Base-by-base conservation (phyloP, 2,888 invertebrate species). In the Lapara coniferarum region DNA sequence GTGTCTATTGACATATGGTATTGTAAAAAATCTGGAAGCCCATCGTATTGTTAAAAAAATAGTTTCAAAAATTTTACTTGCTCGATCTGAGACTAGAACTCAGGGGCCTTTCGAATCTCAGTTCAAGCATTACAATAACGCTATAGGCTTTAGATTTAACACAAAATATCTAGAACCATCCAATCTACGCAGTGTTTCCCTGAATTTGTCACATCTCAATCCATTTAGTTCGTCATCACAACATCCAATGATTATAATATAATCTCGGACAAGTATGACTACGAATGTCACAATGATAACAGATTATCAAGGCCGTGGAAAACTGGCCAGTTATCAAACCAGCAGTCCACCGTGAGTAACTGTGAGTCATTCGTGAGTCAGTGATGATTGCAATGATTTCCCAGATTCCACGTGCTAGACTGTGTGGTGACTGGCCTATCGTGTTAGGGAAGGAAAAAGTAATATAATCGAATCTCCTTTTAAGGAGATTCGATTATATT, bases 351-450 rank as follows among this genome's bases (percentile, higher is more conserved):
- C 75, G 73, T 72, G 73, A 37, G 37, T 37, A 37, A 37, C 37
- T 73, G 74, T 87, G 86, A 87, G 82, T 87, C 82, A 88, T 73
- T 67, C 66, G 58, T 87, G 85, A 85, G 72, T 88, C 88, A 58
- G 14, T n/a, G 66, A 70, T 79, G 76, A 68, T 70, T 67, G 53
- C 53, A 51, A 56, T 71, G 59, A 69, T 73, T 74, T 75, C 72
- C 71, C 37, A 37, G 70, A 68, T 68, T 68, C 55, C 12, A n/a
- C 44, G 52, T 30, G 57, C 59, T 70, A 70, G 70, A 70, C 67
- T 52, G 70, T 63, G 58, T 66, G 58, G 49, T 51, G 37, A 57
- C 52, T n/a, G 16, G 19, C 12, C 25, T 46, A 12, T 51, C 3
- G 37, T 37, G 37, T 37, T 37, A 6, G 37, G 37, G 4, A 37